A percentile compares a stretch with the other conserved stretches of the same genome.
Evolutionary conservation across 92 coral and sea anemone genomes (phyloP).

Genomic region (Heteractis magnifica): DNA sequence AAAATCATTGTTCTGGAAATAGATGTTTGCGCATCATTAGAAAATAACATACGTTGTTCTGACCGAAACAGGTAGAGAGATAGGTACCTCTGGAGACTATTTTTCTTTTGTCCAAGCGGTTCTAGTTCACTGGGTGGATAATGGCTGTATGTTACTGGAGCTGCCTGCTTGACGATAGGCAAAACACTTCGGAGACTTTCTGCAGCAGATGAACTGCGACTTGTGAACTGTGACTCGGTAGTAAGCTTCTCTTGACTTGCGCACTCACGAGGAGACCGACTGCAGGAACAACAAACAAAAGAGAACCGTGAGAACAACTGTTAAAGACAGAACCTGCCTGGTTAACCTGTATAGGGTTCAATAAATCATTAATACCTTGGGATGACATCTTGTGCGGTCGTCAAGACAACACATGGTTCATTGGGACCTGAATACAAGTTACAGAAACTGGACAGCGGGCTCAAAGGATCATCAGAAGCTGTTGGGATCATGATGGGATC

Average conservation of each 20-base stretch:
- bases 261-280: conserved; percentile 35
- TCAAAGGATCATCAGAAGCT: conserved; percentile 65
- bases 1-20: conserved; percentile 81
- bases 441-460: conserved; percentile 46
- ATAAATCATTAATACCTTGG: not conserved
- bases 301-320: too few relatives aligned
- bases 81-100: conserved; percentile 83
- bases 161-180: conserved; percentile 71
- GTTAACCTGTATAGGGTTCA: not conserved
- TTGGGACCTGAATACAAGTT: conserved; percentile 11
- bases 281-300: conserved; percentile 9
- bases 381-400: not conserved
- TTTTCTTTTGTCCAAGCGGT: conserved; percentile 79
- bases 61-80: not conserved
- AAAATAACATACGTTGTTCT: not conserved
- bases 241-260: conserved; percentile 50
- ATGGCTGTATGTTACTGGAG: conserved; percentile 89
- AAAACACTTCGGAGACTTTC: conserved; percentile 51
- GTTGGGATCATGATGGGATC: conserved; percentile 91
- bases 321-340: too few relatives aligned
- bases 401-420: not conserved
- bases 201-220: not conserved
- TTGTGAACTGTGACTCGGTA: not conserved
- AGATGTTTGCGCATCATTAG: not conserved
- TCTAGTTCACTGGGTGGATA: conserved; percentile 85